Percentiles rank a stretch among this genome's conserved stretches.
Evolutionary conservation across 2,888 invertebrate species (phyloP).

Genomic region (Synanthedon andrenaeformis): DNA sequence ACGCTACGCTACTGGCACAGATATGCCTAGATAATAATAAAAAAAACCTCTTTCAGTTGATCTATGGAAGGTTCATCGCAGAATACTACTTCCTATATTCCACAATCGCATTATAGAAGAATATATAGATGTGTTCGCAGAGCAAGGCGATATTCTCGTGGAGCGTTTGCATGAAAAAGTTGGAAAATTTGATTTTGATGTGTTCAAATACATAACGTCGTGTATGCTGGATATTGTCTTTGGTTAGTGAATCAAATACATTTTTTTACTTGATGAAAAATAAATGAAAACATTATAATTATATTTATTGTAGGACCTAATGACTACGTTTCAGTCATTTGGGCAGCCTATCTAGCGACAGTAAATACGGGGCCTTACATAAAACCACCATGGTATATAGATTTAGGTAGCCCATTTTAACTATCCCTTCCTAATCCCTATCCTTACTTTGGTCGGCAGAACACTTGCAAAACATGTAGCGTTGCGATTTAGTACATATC

Average conservation of each 20-base stretch:
- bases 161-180: slow-evolving; percentile 41
- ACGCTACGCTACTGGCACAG: too few species aligned
- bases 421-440: too few species aligned
- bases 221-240: slow-evolving; percentile 74
- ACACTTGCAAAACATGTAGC: too few species aligned
- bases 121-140: slow-evolving; percentile 71
- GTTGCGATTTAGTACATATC: too few species aligned
- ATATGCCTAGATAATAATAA: too few species aligned
- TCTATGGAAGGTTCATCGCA: slow-evolving; percentile 72
- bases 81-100: slow-evolving; percentile 73
- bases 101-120: slow-evolving; percentile 73
- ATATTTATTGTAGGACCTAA: too few species aligned
- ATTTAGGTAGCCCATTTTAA: too few species aligned
- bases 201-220: slow-evolving; percentile 63
- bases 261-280: neutral
- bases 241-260: slow-evolving; percentile 39
- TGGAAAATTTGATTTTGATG: slow-evolving; percentile 49
- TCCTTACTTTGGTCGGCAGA: too few species aligned
- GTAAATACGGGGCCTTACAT: too few species aligned
- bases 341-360: too few species aligned
- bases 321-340: neutral
- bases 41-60: slow-evolving; percentile 37
- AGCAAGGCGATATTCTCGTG: slow-evolving; percentile 63
- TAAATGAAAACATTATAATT: neutral
- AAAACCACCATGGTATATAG: too few species aligned